Base-by-base conservation (phyloP, 2,113 vertebrate species). In the Siphamia tubifer region DNA sequence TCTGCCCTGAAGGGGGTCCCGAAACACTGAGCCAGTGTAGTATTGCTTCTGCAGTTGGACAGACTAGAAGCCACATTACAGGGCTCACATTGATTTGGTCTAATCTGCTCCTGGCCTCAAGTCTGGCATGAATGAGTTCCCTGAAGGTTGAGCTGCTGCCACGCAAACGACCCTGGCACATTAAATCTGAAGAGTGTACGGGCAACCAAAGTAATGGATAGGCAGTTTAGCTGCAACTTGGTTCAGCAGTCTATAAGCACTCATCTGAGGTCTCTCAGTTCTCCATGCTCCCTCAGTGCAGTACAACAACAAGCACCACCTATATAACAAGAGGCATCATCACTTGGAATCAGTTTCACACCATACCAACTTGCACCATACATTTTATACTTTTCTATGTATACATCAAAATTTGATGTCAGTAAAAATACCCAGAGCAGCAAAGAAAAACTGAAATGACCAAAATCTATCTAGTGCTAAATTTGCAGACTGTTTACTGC, bases 101-200 rank as follows among this genome's bases (percentile, higher is more conserved):
- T 87, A 91, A 91, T 90, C 75, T 72, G 68, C 62, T 66, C 49
- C 63, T 34, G 68, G 87, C 54, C 81, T 82, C 60, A 21, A 73
- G 65, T 77, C 81, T 64, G 76, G 72, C 84, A 77, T 68, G 79
- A 84, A 86, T 71, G 80, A 83, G 68, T 43, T 87, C 86, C 87
- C 87, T 64, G 80, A 89, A 79, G 85, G 81, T 83, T 85, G 65
- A 79, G 79, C 64, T 66, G 56, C 81, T 88, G 82, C 81, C 81
- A 89, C 84, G 81, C 84, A 88, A 87, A 89, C 82, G 76, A 84
- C 85, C 85, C 85, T 62, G 48, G 83, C 82, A 80, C 88, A 91
- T 88, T 90, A 89, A 84, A 87, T 75, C 56, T 58, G 74, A 72
- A 78, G 74, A 57, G 78, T 81, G 76, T 71, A 82, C 58, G 19